Base-by-base conservation (phyloP, 2,888 invertebrate genomes). In the Tricholauxania praeusta region DNA sequence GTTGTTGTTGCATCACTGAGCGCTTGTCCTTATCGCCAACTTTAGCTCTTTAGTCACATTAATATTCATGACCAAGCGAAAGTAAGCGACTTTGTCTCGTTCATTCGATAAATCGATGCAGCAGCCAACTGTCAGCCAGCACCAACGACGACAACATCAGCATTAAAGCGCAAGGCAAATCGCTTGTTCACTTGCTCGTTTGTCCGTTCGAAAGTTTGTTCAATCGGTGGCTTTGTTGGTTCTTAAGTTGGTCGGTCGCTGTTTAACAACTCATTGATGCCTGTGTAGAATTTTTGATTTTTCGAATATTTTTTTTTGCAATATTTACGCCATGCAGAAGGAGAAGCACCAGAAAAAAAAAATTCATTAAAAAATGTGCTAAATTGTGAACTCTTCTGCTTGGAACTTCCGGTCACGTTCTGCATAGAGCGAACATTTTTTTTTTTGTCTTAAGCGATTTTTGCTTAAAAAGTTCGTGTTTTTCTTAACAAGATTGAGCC, bases 21-120 rank as follows among this genome's bases (percentile, higher is more conserved):
- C 53, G n/a, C 53, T 15, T n/a, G 15, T 19, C 19, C n/a, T 17
- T 17, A 53, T 53, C 19, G n/a, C 17, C 19, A 19, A 53, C 28
- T 57, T 3, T 19, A 22, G 7, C 19, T 78, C 75, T 77, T 77
- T 79, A 78, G 76, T 59, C 75, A 78, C 80, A 79, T 81, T 81
- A 81, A 81, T 81, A 81, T 81, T 81, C 81, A 81, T 81, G 81
- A 81, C 80, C 78, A 78, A 80, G 74, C 79, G 76, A 79, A 79
- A 78, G 78, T 78, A 76, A 74, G 71, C 75, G 75, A 77, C 77
- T 73, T 77, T 76, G 76, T 74, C 74, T 75, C 74, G 75, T 75
- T 76, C 76, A 75, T 76, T 14, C 55, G 48, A 55, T 64, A 48
- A 64, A n/a, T 67, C 47, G 22, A 28, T 65, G 32, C 19, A 17